Evolutionary conservation across 2,797 vertebrate species (phyloP), one percentile per base, ranked within the genome.

Genomic region (Acipenser transmontanus): DNA sequence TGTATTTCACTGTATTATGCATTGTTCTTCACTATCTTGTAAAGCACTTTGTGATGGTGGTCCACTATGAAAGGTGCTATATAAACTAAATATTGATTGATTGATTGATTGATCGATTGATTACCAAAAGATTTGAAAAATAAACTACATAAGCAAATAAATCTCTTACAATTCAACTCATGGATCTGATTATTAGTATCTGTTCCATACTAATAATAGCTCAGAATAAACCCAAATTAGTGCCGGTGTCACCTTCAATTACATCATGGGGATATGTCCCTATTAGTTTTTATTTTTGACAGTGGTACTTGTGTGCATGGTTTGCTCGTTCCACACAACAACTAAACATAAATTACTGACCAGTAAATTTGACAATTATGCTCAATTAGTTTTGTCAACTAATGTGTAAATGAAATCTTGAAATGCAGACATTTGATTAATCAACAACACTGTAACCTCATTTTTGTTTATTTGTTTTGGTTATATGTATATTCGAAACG

Each of bases 331-430:
- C 76, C 86, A 83, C 78, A 81, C 76, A 82, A 82, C 80, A 87
- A 81, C 79, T 84, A 76, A 87, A 88, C 89, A 78, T 80, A 82
- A 87, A 93, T 92, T 86, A 91, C 87, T 88, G 87, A 93, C 89
- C 89, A 89, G 89, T 84, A 89, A 85, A 91, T 92, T 83, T 88
- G 81, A 83, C 80, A 89, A 92, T 91, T 90, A 92, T 81, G 84
- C 80, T 81, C 90, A 92, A 93, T 94, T 93, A 93, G 79, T 81
- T 82, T 79, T 80, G 73, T 85, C 80, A 81, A 77, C 76, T 78
- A 71, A 83, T 89, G 86, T 87, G 60, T 20, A 10, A 78, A 88
- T 81, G 76, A 67, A 59, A 65, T 64, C 71, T 6, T 68, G 63
- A 70, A 47, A 67, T 64, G 60, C 74, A 63, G 62, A 76, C 70